Conservation (phyloP, 2,113 vertebrate genomes). For the Alectura lathami region DNA sequence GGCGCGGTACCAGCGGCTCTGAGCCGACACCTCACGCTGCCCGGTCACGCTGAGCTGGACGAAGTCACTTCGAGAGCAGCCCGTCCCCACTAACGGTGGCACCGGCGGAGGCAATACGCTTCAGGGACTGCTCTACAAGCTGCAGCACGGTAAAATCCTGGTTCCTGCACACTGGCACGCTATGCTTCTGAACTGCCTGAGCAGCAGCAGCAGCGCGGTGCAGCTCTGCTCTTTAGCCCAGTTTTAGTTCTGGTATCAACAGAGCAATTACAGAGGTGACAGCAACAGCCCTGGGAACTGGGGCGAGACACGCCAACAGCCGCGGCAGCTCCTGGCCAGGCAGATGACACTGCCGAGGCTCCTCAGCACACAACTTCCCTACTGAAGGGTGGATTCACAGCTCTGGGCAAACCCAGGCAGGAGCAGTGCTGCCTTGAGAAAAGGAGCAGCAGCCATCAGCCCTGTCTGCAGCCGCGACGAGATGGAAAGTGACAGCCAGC, state of each 20-base stretch:
- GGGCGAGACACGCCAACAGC: not conserved
- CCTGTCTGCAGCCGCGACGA: not conserved
- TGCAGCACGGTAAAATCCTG: not conserved
- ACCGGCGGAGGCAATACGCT: not conserved
- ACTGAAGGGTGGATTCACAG: not conserved
- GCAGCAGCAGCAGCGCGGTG: not conserved
- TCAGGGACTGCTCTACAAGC: not conserved
- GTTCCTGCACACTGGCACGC: not conserved
- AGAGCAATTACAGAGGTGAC: not conserved
- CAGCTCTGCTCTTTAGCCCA: slow-evolving; percentile 8
- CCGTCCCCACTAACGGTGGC: not conserved
- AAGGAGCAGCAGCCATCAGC: not conserved
- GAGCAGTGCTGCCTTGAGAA: not conserved
- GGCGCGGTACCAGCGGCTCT: not conserved
- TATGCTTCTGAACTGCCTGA: not conserved
- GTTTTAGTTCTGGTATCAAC: not conserved
- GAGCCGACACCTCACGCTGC: not conserved
- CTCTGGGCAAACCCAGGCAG: not conserved
- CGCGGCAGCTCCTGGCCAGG: not conserved
- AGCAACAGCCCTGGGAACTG: slow-evolving; percentile 16
- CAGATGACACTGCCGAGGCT: not conserved
- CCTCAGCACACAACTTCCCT: not conserved
- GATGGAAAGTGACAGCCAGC: not conserved
- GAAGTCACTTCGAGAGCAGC: not conserved
- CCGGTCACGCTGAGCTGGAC: not conserved